Evolutionary conservation across 1,140 invertebrate genomes (phyloP).

Genomic region (Bombus terrestris): DNA sequence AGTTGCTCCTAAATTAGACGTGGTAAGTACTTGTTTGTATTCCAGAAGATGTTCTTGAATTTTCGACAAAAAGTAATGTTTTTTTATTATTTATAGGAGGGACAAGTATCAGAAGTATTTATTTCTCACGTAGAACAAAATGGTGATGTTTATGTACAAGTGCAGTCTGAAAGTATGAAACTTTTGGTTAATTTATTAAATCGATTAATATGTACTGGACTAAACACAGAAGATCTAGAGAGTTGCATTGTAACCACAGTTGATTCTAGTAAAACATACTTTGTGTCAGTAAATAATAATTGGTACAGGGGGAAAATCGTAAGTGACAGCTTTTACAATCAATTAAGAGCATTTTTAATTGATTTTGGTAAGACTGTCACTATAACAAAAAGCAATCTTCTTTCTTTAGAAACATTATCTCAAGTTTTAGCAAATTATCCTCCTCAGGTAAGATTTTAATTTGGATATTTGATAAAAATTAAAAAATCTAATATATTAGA

Average conservation of each 20-base stretch:
- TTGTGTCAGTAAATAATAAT: conserved; percentile 70
- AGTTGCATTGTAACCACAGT: conserved; percentile 58
- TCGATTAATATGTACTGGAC: conserved; percentile 59
- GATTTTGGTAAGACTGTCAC: conserved; percentile 80
- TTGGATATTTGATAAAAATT: neutral
- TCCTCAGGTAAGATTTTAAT: conserved; percentile 67
- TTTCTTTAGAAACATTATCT: conserved; percentile 75
- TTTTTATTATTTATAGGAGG: conserved; percentile 60
- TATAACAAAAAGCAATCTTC: conserved; percentile 67
- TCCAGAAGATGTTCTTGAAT: neutral
- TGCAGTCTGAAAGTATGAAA: conserved; percentile 76
- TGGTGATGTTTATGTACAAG: conserved; percentile 81
- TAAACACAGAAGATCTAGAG: conserved; percentile 57
- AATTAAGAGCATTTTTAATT: conserved; percentile 76
- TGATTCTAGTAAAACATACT: conserved; percentile 73
- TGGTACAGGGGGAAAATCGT: conserved; percentile 76
- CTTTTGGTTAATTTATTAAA: conserved; percentile 73
- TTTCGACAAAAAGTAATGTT: neutral
- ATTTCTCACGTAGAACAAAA: conserved; percentile 78
- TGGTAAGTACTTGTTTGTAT: conserved; percentile 43
- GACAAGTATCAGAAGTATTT: conserved; percentile 76
- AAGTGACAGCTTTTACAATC: conserved; percentile 62
- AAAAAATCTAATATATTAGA: neutral
- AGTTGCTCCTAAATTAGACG: conserved; percentile 30
- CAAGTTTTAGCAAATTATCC: conserved; percentile 75